Evolutionary conservation across 2,888 invertebrate species (phyloP), one percentile per base, ranked within the genome.

Genomic region (Agapostemon virescens): DNA sequence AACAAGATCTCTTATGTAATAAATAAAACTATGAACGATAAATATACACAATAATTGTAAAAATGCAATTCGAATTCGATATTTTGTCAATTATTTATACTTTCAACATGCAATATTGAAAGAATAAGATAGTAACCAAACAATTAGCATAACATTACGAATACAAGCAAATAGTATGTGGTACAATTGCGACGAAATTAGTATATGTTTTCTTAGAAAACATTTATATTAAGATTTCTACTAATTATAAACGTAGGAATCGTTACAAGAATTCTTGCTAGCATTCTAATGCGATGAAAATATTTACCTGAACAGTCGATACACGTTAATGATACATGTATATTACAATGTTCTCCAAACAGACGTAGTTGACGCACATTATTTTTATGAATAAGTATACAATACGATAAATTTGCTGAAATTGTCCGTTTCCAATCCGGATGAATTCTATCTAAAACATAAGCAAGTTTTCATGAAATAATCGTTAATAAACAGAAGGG

Each of bases 271-370:
- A 63, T 17, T 11, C 0, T n/a, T n/a, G 20, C 15, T 64, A 66
- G 38, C 23, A 64, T 11, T 52, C 58, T 23, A 70, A 49, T 38
- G 30, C 4, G 63, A 13, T 63, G 63, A 33, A 30, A 49, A 40
- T 64, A 23, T 70, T 40, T 45, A 7, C 17, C 15, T 42, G 71
- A 67, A 77, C 81, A 61, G 77, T 81, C 81, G 77, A 78, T 82
- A 81, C 45, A 42, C 20, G 26, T 5, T 55, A 26, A 55, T 15
- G 26, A 55, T 55, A 30, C 13, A 55, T 49, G n/a, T 49, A 49
- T 49, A 49, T 55, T 5, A n/a, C 33, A 23, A 52, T 30, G n/a
- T n/a, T 49, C 40, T 58, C 20, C 17, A 40, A 72, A 68, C 36
- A 52, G 49, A 55, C 1, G 15, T 13, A 11, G 11, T 61, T 69